These are phyloP conservation scores for Orthosia gracilis DNA, from an alignment of 2,888 invertebrate genomes.

Conservation along the genomic window DNA sequence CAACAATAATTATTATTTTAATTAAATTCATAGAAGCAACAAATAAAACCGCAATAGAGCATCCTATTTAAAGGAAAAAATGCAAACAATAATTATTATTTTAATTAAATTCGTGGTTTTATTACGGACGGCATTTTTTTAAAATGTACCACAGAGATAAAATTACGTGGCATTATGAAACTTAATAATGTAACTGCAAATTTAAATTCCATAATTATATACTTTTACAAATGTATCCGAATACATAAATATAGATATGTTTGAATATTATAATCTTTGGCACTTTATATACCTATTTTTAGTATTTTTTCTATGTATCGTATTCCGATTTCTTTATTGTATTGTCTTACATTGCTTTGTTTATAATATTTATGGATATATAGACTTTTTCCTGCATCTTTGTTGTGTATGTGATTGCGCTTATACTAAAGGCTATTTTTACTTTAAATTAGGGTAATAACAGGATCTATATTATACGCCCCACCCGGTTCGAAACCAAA, in stretches of 20 bases:
- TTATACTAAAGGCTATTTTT: constrained; percentile 60
- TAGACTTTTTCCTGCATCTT: constrained; percentile 42
- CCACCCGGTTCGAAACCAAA: constrained; percentile 37
- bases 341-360: constrained; percentile 42
- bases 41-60: not conserved
- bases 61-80: not conserved
- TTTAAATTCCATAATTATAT: constrained; percentile 47
- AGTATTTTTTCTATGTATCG: constrained; percentile 35
- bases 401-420: constrained; percentile 64
- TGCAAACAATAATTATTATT: no score
- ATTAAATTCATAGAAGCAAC: no score
- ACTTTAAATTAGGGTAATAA: constrained; percentile 35
- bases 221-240: constrained; percentile 44
- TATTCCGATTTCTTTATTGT: constrained; percentile 36
- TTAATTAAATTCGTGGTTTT: constrained; percentile 1
- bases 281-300: constrained; percentile 34
- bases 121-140: not conserved
- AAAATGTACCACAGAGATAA: constrained; percentile 22
- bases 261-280: constrained; percentile 36
- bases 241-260: constrained; percentile 44
- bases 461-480: not conserved
- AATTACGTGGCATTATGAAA: constrained; percentile 39
- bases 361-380: constrained; percentile 46
- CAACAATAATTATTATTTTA: no score
- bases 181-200: constrained; percentile 41